phyloP scores from a whole-genome alignment of 2,888 invertebrate genomes.

The Xanthia icteritia region DNA sequence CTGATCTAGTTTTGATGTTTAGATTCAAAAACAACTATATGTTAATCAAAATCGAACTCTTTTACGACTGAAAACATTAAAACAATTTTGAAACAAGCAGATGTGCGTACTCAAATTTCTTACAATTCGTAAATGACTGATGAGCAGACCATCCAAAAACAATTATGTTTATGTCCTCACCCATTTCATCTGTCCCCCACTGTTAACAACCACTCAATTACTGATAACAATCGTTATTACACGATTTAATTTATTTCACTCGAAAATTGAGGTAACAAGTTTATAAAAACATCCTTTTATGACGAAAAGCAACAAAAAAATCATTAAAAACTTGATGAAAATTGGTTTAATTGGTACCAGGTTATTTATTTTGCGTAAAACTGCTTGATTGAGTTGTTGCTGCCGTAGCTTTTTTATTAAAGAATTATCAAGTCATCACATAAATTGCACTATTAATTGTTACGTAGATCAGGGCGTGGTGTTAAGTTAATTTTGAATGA shows the following conservation, averaged over 20 bases:
- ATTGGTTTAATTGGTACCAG: slow-evolving; percentile 76
- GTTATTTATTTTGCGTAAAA: slow-evolving; percentile 67
- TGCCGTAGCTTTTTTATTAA: slow-evolving; percentile 40
- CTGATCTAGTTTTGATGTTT: slow-evolving; percentile 28
- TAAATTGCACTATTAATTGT: slow-evolving; percentile 60
- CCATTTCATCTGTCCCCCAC: slow-evolving; percentile 58
- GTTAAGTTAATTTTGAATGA: slow-evolving; percentile 39
- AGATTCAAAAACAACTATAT: background rate
- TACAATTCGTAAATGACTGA: slow-evolving; percentile 4
- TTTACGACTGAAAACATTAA: background rate
- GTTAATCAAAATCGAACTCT: background rate
- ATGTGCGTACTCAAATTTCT: background rate
- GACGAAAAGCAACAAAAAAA: slow-evolving; percentile 65
- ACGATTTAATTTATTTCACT: slow-evolving; percentile 75
- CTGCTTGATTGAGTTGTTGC: slow-evolving; percentile 72
- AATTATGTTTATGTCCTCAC: slow-evolving; percentile 32
- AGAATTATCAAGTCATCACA: slow-evolving; percentile 48
- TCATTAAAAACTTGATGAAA: slow-evolving; percentile 65
- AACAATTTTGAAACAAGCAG: background rate
- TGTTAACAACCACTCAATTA: slow-evolving; percentile 75
- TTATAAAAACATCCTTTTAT: slow-evolving; percentile 70
- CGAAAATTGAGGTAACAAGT: slow-evolving; percentile 62
- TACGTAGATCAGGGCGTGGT: slow-evolving; percentile 32
- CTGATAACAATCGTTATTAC: slow-evolving; percentile 83
- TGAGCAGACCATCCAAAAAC: slow-evolving; percentile 22